Evolutionary conservation across 2,113 vertebrate species (phyloP), one percentile per base, ranked within the genome.

Genomic region (Otocyon megalotis): DNA sequence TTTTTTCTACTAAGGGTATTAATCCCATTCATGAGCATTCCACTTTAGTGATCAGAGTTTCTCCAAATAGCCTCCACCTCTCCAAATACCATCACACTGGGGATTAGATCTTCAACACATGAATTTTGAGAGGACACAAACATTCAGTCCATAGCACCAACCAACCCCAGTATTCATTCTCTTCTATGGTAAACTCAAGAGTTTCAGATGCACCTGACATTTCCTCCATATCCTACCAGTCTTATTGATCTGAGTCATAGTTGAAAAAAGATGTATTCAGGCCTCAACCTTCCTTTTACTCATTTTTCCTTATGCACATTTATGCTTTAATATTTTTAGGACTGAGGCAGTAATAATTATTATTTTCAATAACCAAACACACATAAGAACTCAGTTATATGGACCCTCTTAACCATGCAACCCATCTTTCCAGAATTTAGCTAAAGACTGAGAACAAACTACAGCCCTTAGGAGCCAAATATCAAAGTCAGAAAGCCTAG

Each of bases 261-360:
- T 58, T 84, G 30, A 60, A 96, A 77, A 35, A 32, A 77, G 54
- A 32, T 76, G 10, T n/a, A 77, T 35, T 69, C 22, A 60, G 35
- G 22, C 48, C 76, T 82, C 28, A 35, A 74, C n/a, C 17, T 69
- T 56, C 28, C 17, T 69, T 76, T 67, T n/a, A 54, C 50, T 77
- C 14, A 35, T 95, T 93, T 90, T 50, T 82, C 43, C 32, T 62
- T 91, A 17, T 76, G 19, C 1, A 87, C 65, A 87, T 56, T 87
- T 76, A 67, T 69, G 28, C 4, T 81, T 90, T 81, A 90, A 69
- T 90, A 85, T 67, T 93, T 86, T 90, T 87, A 81, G 60, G 67
- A 90, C 24, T 56, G 7, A 14, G 76, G 43, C 48, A 87, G 35
- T 28, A 63, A 26, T 85, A 76, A 86, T 56, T 58, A 32, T 90